Percentiles rank a stretch among this genome's conserved stretches.
Evolutionary conservation across 1,140 invertebrate species (phyloP).

Genomic region (Episyrphus balteatus): DNA sequence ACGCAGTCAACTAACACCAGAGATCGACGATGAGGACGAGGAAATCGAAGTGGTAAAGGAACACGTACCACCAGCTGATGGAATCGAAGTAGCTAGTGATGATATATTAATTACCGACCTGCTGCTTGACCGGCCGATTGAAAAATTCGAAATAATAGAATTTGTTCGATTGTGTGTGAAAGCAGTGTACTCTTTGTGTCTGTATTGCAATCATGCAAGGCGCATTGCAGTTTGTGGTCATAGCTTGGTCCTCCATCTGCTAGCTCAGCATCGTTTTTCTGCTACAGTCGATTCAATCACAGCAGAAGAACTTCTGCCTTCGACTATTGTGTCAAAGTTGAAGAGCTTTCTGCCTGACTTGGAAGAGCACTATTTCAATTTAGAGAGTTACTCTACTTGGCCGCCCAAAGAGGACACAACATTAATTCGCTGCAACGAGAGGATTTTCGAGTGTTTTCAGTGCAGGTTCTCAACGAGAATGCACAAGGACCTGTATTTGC

Average conservation of each 20-base stretch:
- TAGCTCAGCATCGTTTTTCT: conserved; percentile 62
- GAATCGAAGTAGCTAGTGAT: conserved; percentile 42
- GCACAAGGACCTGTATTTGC: conserved; percentile 71
- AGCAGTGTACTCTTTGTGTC: conserved; percentile 53
- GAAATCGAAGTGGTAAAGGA: conserved; percentile 2
- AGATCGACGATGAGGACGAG: conserved; percentile 6
- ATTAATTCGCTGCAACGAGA: conserved; percentile 28
- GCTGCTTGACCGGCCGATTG: conserved; percentile 58
- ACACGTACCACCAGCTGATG: conserved; percentile 12
- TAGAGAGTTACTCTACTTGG: conserved; percentile 53
- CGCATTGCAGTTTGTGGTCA: conserved; percentile 71
- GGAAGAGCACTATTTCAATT: conserved; percentile 53
- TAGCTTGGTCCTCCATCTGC: conserved; percentile 63
- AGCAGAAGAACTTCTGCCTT: conserved; percentile 57
- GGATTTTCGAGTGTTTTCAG: conserved; percentile 71
- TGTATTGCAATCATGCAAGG: conserved; percentile 73
- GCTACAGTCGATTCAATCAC: conserved; percentile 60
- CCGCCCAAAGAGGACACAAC: conserved; percentile 32
- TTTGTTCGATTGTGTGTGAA: conserved; percentile 60
- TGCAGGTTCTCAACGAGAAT: conserved; percentile 61
- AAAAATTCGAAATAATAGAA: conserved; percentile 56
- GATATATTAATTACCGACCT: conserved; percentile 57
- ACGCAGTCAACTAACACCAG: background rate
- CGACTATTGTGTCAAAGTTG: conserved; percentile 55
- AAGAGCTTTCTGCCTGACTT: conserved; percentile 52